Percentiles rank a stretch among this genome's conserved stretches.
Conservation (phyloP, 2,113 vertebrate species). For the Leuciscus idus region DNA sequence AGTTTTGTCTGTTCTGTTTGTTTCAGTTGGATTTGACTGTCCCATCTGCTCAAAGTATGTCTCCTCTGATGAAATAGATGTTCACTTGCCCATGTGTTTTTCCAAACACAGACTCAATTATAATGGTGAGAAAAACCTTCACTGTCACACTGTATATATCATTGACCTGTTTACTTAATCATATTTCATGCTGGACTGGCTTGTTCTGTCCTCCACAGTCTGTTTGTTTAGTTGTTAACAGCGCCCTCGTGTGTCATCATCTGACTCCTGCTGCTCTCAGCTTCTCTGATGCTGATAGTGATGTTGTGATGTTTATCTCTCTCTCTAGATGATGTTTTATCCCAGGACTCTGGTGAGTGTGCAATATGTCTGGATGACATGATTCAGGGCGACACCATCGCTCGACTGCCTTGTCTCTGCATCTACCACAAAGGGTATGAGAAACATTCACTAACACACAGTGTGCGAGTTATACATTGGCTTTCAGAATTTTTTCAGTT, state of each 20-base stretch:
- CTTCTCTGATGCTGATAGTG: not conserved
- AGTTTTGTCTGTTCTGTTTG: slow-evolving; percentile 10
- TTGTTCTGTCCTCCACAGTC: not conserved
- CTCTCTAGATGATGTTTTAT: slow-evolving; percentile 95
- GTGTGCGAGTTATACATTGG: too few relatives aligned
- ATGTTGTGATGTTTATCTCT: slow-evolving; percentile 27
- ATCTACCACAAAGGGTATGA: slow-evolving; percentile 97
- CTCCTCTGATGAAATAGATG: slow-evolving; percentile 91
- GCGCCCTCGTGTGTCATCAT: not conserved
- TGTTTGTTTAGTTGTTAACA: not conserved
- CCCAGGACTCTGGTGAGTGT: slow-evolving; percentile 96
- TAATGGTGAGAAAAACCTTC: slow-evolving; percentile 86
- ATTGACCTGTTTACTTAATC: not conserved
- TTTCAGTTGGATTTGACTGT: slow-evolving; percentile 88
- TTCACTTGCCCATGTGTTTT: slow-evolving; percentile 96
- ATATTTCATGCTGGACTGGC: not conserved
- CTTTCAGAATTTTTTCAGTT: too few relatives aligned
- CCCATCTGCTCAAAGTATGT: slow-evolving; percentile 97
- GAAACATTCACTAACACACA: not conserved
- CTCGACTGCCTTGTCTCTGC: slow-evolving; percentile 95
- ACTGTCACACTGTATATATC: not conserved
- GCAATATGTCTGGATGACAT: slow-evolving; percentile 95
- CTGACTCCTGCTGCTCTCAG: not conserved
- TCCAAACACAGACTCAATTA: slow-evolving; percentile 95
- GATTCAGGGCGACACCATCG: slow-evolving; percentile 97